These are phyloP conservation scores for Nipponia nippon DNA, from an alignment of 2,113 vertebrate genomes.

Conservation along the genomic window DNA sequence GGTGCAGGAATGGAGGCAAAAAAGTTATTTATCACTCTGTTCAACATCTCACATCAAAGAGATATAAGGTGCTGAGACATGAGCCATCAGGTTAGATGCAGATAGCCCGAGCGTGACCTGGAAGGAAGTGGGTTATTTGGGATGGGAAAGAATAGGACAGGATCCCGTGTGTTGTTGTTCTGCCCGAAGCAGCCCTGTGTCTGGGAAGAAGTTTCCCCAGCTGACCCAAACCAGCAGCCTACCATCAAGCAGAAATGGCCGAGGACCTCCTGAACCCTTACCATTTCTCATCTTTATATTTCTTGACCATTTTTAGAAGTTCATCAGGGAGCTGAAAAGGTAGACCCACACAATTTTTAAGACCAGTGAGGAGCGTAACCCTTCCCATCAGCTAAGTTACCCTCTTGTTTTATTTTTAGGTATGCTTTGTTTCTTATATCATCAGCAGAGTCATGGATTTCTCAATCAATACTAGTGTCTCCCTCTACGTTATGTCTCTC, in stretches of 20 bases:
- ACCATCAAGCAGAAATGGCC: background rate
- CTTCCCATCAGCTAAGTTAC: background rate
- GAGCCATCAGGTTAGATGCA: background rate
- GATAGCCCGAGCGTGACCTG: background rate
- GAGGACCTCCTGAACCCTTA: background rate
- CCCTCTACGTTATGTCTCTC: constrained; percentile 26
- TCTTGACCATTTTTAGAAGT: background rate
- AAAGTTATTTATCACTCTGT: background rate
- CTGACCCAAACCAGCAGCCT: background rate
- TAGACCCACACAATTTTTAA: background rate
- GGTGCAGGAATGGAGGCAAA: background rate
- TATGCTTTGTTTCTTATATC: background rate
- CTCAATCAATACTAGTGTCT: rapidly evolving
- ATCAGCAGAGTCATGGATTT: rapidly evolving
- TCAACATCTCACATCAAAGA: background rate
- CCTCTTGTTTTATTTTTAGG: constrained; percentile 21
- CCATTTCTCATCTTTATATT: background rate
- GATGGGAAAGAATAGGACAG: background rate
- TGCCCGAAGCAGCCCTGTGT: background rate
- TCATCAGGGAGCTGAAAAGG: background rate
- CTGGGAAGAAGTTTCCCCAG: background rate
- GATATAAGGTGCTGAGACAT: background rate
- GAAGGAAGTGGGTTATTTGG: background rate
- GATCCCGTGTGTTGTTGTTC: background rate
- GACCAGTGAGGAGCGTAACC: background rate